Evolutionary conservation across 2,113 vertebrate species (phyloP).

Genomic region (Alosa alosa): DNA sequence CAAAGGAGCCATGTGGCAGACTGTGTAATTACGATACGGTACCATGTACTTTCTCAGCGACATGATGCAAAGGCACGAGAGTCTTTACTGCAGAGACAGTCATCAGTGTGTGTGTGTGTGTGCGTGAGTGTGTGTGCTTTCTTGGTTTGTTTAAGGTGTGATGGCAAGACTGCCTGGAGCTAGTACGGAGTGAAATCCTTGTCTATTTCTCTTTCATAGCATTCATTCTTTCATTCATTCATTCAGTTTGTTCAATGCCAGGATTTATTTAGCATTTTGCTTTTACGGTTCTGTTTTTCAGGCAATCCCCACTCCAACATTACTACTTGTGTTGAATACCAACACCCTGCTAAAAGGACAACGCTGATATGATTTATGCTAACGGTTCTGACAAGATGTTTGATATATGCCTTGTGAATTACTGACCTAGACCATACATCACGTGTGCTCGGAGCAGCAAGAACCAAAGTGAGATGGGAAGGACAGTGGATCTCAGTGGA

Average conservation of each 20-base stretch:
- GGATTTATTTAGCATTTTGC: neutral
- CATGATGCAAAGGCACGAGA: neutral
- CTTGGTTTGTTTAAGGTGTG: neutral
- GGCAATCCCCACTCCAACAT: neutral
- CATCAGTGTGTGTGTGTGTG: neutral
- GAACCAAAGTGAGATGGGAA: neutral
- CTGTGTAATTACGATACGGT: neutral
- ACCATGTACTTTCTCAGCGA: neutral
- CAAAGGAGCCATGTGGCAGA: neutral
- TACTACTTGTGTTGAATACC: too few species aligned
- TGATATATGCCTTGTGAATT: neutral
- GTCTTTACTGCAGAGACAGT: neutral
- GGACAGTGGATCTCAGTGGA: neutral
- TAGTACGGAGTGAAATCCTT: neutral
- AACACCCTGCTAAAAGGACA: too few species aligned
- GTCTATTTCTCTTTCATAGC: neutral
- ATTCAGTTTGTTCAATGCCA: constrained; percentile 4
- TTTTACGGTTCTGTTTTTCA: neutral
- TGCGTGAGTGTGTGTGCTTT: neutral
- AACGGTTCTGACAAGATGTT: neutral
- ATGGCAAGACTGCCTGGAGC: neutral
- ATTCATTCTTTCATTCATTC: neutral
- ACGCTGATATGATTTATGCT: too few species aligned
- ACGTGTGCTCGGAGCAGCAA: neutral
- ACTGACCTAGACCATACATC: neutral